A percentile compares a stretch with the other conserved stretches of the same genome.
Evolutionary conservation across 2,888 invertebrate species (phyloP).

Genomic region (Apotomis turbidana): DNA sequence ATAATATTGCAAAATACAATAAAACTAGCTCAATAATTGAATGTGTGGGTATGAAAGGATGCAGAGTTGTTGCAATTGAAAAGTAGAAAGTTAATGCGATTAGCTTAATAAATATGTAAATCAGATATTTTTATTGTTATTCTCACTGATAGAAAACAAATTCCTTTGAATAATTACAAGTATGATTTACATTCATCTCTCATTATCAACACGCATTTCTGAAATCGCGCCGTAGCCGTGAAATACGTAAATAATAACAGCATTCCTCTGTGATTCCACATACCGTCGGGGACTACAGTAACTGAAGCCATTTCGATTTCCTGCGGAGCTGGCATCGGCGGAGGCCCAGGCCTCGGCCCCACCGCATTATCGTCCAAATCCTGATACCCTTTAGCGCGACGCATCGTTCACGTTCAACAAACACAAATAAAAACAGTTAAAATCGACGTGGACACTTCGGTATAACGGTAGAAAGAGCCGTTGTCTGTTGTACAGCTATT

Average conservation of each 20-base stretch:
- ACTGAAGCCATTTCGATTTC: constrained; percentile 92
- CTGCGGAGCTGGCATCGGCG: constrained; percentile 83
- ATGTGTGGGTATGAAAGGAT: not conserved
- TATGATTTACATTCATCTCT: constrained; percentile 1
- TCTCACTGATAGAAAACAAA: not conserved
- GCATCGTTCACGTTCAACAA: constrained; percentile 61
- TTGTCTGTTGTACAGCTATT: constrained; percentile 16
- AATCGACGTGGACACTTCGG: constrained; percentile 67
- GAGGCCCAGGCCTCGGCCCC: constrained; percentile 61
- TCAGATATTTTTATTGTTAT: not conserved
- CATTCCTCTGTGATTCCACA: constrained; percentile 7
- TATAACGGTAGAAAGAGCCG: constrained; percentile 62
- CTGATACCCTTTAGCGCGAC: constrained; percentile 85
- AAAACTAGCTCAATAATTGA: constrained; percentile 46
- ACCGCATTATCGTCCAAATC: constrained; percentile 82
- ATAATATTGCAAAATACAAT: no score
- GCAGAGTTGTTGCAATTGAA: not conserved
- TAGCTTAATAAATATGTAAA: not conserved
- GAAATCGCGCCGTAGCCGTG: not conserved
- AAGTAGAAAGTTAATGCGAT: not conserved
- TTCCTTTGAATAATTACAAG: not conserved
- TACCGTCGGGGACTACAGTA: constrained; percentile 92
- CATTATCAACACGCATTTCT: constrained; percentile 23
- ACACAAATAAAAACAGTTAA: constrained; percentile 47
- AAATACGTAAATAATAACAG: constrained; percentile 26